Conservation (phyloP, 2,113 vertebrate species). For the Tetrao urogallus region DNA sequence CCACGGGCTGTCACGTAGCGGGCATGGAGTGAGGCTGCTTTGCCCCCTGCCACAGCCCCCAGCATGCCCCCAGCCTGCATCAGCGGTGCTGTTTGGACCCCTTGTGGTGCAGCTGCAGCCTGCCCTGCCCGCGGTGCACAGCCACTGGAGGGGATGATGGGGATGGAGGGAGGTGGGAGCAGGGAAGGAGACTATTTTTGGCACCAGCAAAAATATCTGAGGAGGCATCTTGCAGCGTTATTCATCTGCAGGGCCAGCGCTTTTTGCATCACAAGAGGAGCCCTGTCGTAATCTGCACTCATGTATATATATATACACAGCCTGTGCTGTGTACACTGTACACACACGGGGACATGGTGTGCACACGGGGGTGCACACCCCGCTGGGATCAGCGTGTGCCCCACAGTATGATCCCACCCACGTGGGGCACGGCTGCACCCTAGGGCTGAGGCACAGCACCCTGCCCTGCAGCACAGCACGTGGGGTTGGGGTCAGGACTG, state of each 20-base stretch:
- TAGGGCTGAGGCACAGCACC: background rate
- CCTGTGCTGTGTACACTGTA: background rate
- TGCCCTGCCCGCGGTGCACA: background rate
- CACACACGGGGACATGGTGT: background rate
- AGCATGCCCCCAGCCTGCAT: background rate
- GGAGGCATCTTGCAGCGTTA: constrained; percentile 73
- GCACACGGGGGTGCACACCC: background rate
- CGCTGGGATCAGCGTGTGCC: accelerated
- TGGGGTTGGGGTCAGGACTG: background rate
- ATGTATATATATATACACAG: background rate
- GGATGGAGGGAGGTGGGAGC: background rate
- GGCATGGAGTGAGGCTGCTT: background rate
- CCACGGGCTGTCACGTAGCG: background rate
- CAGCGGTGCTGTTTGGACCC: background rate
- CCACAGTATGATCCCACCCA: accelerated
- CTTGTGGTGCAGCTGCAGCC: background rate
- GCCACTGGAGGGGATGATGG: constrained; percentile 29
- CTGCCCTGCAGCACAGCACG: accelerated
- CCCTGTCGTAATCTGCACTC: background rate
- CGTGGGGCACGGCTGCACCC: background rate
- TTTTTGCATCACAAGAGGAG: constrained; percentile 47
- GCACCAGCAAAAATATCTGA: constrained; percentile 78
- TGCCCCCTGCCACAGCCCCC: background rate
- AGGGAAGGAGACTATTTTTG: constrained; percentile 74
- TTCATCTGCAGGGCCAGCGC: constrained; percentile 76